Conservation (phyloP, 2,113 vertebrate species). For the Marmota flaviventris region DNA sequence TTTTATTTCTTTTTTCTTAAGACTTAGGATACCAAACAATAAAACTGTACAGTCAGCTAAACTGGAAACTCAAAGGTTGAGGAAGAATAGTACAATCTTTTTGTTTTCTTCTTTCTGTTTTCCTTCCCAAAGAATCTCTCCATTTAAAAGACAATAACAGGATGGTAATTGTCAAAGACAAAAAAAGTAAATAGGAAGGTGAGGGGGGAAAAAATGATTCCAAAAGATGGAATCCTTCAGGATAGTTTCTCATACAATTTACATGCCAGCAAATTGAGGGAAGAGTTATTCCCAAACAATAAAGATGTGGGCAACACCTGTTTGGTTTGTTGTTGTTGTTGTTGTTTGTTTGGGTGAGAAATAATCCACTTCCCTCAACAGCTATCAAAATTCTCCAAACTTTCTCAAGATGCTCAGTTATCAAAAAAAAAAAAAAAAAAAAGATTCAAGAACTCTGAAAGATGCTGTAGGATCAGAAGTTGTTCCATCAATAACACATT, state of each 20-base stretch:
- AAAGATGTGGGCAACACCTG: background rate
- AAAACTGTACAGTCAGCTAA: background rate
- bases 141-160: background rate
- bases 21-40: constrained; percentile 29
- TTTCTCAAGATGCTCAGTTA: accelerated
- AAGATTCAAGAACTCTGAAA: background rate
- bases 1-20: constrained; percentile 27
- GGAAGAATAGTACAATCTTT: background rate
- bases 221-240: background rate
- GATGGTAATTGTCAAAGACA: background rate
- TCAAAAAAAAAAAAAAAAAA: background rate
- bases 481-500: background rate
- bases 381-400: background rate
- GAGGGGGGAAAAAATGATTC: background rate
- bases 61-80: constrained; percentile 27
- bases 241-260: background rate
- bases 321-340: background rate
- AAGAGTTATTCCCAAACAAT: background rate
- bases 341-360: background rate
- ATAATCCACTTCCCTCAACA: background rate
- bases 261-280: background rate
- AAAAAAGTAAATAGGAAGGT: background rate
- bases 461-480: background rate
- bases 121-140: background rate
- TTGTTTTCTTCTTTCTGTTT: background rate